Base-by-base conservation (phyloP, 1,140 invertebrate species). In the Papilio helenus region DNA sequence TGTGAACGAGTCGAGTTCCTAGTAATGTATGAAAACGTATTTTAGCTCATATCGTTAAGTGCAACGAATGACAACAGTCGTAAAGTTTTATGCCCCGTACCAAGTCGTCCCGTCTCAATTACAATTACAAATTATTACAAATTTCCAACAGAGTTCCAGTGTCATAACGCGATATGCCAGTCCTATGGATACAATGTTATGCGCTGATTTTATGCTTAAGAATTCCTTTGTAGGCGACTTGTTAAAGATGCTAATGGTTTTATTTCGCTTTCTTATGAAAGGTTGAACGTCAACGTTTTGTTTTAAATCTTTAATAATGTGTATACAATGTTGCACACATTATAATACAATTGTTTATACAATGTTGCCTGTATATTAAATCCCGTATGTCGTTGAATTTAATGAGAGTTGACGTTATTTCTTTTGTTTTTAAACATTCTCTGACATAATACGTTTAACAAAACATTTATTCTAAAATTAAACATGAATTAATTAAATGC, bases 41-140 rank as follows among this genome's bases (percentile, higher is more conserved):
- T 91, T 91, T 87, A 89, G 84, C 82, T 85, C 85, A 90, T 92
- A 89, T 92, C 90, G 85, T 93, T 92, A 93, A 92, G 81, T 88
- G 80, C 84, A 84, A 79, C 84, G 83, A 90, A 88, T 92, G 92
- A 92, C 90, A 93, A 90, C 79, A 87, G 83, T 88, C 90, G 85
- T 93, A 89, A 93, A 93, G 83, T 89, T 92, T 91, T 90, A 93
- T 91, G 90, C 83, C 81, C 84, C 80, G 85, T 86, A 87, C 86
- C 81, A 86, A 83, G 84, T 84, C 82, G 83, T 86, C 77, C 81
- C 79, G 80, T 87, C 87, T 88, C 90, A 89, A 93, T 93, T 93
- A 92, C 90, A 93, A 93, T 92, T 90, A 93, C 92, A 92, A 93
- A 93, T 92, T 91, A 92, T 91, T 90, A 88, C 87, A 89, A 88